phyloP scores from a whole-genome alignment of 2,888 invertebrate species.

The Agrotis segetum region DNA sequence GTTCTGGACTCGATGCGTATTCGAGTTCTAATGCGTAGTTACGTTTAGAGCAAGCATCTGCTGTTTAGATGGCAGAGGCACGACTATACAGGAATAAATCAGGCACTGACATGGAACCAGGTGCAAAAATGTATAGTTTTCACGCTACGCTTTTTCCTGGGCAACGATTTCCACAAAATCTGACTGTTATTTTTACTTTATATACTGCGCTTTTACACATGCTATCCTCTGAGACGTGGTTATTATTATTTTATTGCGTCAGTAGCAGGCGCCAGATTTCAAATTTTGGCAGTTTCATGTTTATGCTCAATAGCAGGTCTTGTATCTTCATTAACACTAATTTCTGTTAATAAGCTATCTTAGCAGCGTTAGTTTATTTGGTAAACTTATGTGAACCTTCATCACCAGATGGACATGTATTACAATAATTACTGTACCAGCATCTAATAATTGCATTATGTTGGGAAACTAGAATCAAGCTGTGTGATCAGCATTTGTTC shows the following conservation, averaged over 20 bases:
- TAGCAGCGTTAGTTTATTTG: constrained; percentile 27
- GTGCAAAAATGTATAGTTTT: constrained; percentile 11
- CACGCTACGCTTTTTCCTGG: background rate
- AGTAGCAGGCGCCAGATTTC: constrained; percentile 42
- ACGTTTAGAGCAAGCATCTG: constrained; percentile 37
- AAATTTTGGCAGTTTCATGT: constrained; percentile 37
- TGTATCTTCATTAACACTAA: constrained; percentile 39
- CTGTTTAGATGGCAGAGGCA: constrained; percentile 14
- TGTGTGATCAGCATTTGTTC: constrained; percentile 4
- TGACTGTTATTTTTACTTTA: constrained; percentile 48
- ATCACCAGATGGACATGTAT: constrained; percentile 9
- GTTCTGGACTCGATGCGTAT: constrained; percentile 49
- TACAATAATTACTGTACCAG: constrained; percentile 13
- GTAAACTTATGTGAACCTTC: constrained; percentile 9
- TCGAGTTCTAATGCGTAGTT: constrained; percentile 53
- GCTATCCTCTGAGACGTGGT: constrained; percentile 21
- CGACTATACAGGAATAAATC: constrained; percentile 1
- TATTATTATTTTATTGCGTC: constrained; percentile 58
- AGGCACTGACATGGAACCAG: background rate
- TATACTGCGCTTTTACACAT: constrained; percentile 41
- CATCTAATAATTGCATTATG: constrained; percentile 4
- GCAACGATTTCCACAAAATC: constrained; percentile 9
- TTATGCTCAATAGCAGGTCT: constrained; percentile 22
- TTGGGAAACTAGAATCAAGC: constrained; percentile 1
- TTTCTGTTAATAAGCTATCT: constrained; percentile 27